A percentile compares a stretch with the other conserved stretches of the same genome.
Evolutionary conservation across 2,113 vertebrate genomes (phyloP).

Genomic region (Thinocorus orbignyianus): DNA sequence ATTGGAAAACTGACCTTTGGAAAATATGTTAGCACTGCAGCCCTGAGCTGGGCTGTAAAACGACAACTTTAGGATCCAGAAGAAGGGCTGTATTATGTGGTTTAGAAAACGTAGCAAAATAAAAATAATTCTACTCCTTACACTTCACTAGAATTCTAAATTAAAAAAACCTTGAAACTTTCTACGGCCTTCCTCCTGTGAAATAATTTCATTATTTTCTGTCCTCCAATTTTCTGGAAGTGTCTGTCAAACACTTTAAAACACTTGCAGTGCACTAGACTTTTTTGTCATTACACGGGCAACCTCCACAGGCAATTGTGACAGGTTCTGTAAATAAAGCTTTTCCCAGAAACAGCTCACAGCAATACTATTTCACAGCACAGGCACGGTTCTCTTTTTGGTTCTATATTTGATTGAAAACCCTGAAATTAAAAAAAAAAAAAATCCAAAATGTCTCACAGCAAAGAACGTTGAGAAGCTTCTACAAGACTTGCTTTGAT

Average conservation of each 20-base stretch:
- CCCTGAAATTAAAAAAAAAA: not conserved
- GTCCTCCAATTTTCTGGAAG: not conserved
- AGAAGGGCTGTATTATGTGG: constrained; percentile 67
- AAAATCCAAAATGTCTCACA: not conserved
- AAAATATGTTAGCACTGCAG: constrained; percentile 75
- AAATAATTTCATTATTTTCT: not conserved
- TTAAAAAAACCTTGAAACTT: not conserved
- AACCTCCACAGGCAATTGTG: not conserved
- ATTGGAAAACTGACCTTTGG: constrained; percentile 80
- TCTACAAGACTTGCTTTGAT: not conserved
- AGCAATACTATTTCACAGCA: not conserved
- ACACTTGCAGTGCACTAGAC: not conserved
- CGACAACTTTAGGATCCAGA: constrained; percentile 43
- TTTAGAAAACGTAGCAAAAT: constrained; percentile 8
- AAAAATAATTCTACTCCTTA: constrained; percentile 38
- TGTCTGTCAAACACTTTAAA: constrained; percentile 34
- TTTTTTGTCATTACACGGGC: not conserved
- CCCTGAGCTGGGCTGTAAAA: constrained; percentile 44
- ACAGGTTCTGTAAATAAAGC: not conserved
- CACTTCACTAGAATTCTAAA: not conserved
- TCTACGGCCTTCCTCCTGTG: not conserved
- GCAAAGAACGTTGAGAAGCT: not conserved
- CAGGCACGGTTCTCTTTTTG: not conserved
- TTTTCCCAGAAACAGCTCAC: not conserved
- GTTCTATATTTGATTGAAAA: not conserved